phyloP scores from a whole-genome alignment of 2,888 invertebrate species.

The Drosophila subquinaria region DNA sequence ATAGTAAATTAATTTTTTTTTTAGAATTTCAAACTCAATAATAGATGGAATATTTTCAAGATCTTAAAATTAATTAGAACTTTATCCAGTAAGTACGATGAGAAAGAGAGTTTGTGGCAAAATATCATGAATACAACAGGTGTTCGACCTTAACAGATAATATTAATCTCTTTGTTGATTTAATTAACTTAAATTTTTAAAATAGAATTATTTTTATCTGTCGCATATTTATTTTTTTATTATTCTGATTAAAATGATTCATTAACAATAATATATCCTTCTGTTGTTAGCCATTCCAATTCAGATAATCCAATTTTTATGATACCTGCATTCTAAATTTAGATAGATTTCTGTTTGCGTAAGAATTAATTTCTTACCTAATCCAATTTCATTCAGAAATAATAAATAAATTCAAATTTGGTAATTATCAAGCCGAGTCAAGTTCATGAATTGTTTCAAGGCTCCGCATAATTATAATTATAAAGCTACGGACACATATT shows the following conservation, averaged over 20 bases:
- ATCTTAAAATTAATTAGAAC: background rate
- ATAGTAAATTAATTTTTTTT: background rate
- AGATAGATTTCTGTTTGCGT: background rate
- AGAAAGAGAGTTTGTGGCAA: constrained; percentile 5
- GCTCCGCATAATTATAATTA: background rate
- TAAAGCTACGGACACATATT: background rate
- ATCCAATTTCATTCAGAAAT: background rate
- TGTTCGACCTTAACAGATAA: constrained; percentile 27
- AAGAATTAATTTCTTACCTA: background rate
- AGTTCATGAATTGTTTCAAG: constrained; percentile 16
- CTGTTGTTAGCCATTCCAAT: background rate
- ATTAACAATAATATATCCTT: background rate
- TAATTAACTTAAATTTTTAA: constrained; percentile 1
- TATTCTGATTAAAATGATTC: background rate
- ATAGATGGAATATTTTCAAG: background rate
- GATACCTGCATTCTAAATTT: background rate
- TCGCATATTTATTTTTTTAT: constrained; percentile 8
- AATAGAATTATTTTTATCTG: constrained; percentile 6
- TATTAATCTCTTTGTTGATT: constrained; percentile 17
- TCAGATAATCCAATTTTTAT: background rate
- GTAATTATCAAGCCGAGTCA: background rate
- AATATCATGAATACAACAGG: constrained; percentile 17
- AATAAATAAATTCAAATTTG: background rate
- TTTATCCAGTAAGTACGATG: constrained; percentile 3
- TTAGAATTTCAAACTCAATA: background rate